phyloP scores from a whole-genome alignment of 2,888 invertebrate species.

The Belgica antarctica region DNA sequence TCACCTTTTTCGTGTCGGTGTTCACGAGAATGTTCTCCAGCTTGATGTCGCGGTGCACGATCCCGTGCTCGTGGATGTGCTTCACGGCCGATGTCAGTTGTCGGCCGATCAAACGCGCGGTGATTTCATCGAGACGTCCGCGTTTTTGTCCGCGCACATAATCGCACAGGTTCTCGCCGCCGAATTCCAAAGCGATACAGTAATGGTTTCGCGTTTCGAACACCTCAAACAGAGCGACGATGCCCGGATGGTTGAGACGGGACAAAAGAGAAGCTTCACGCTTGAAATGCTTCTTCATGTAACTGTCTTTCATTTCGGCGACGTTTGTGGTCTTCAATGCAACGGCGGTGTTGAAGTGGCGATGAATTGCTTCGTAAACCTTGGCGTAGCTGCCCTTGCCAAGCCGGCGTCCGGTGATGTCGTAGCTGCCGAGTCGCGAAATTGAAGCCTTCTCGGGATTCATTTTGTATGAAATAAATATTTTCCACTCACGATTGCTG shows the following conservation, averaged over 20 bases:
- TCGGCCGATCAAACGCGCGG: constrained; percentile 60
- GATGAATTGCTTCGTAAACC: constrained; percentile 71
- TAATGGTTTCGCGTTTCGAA: constrained; percentile 66
- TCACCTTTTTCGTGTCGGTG: constrained; percentile 64
- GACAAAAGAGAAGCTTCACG: constrained; percentile 71
- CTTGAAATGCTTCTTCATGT: constrained; percentile 68
- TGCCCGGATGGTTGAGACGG: constrained; percentile 68
- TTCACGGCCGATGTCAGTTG: constrained; percentile 67
- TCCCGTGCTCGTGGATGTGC: constrained; percentile 66
- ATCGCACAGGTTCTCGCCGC: constrained; percentile 65
- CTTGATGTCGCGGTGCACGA: constrained; percentile 72
- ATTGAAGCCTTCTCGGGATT: neutral
- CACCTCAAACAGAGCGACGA: constrained; percentile 70
- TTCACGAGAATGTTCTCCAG: constrained; percentile 78
- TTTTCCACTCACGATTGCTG: too few species aligned
- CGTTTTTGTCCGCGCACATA: constrained; percentile 62
- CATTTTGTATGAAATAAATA: too few species aligned
- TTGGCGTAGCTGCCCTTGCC: constrained; percentile 76
- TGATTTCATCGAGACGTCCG: constrained; percentile 60
- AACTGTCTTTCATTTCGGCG: constrained; percentile 65
- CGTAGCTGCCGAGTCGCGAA: constrained; percentile 63
- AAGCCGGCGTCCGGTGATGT: constrained; percentile 66
- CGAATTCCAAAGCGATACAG: constrained; percentile 69
- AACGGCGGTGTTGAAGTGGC: constrained; percentile 67
- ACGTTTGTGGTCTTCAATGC: constrained; percentile 4